Evolutionary conservation across 2,888 invertebrate genomes (phyloP), one percentile per base, ranked within the genome.

Genomic region (Oxyscelio sp.): DNA sequence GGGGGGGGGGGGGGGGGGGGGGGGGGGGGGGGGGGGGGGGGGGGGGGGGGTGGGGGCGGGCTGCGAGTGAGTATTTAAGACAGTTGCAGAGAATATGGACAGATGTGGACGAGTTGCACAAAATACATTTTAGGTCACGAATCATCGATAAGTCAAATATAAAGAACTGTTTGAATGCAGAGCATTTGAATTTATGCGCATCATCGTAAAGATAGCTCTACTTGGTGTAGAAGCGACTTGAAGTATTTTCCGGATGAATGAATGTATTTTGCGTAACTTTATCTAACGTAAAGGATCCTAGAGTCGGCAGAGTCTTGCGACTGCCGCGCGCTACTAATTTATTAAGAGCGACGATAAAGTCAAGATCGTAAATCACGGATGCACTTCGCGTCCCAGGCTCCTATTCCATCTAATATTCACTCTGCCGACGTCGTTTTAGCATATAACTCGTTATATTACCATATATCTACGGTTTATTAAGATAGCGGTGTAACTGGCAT

Each of bases 401-500:
- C 87, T 81, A 81, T 85, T 86, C 87, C 75, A 68, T 88, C 88
- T 89, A 89, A 90, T 87, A 88, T 87, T 61, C 83, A 83, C 83
- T 85, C 70, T 65, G 78, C 77, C 75, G 86, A 86, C 82, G 73
- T 80, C 82, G 77, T 66, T 83, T 87, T 86, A 86, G 84, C 88
- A 85, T 88, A 89, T 87, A 90, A 85, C 87, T 87, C 81, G 87
- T 80, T 80, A 84, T 88, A 90, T 89, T 87, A 83, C 87, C 81
- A 88, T 87, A 82, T 87, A 89, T 89, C 87, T 80, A 85, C 87
- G 88, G 85, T 89, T 89, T 91, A 90, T 91, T 90, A 89, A 90
- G 90, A 90, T 89, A 90, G 87, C 89, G 88, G 87, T 89, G 88
- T 79, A 86, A 83, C 84, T 59, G 75, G 75, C 74, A 74, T 68